phyloP scores from a whole-genome alignment of 2,888 invertebrate species.

The Salticus scenicus region DNA sequence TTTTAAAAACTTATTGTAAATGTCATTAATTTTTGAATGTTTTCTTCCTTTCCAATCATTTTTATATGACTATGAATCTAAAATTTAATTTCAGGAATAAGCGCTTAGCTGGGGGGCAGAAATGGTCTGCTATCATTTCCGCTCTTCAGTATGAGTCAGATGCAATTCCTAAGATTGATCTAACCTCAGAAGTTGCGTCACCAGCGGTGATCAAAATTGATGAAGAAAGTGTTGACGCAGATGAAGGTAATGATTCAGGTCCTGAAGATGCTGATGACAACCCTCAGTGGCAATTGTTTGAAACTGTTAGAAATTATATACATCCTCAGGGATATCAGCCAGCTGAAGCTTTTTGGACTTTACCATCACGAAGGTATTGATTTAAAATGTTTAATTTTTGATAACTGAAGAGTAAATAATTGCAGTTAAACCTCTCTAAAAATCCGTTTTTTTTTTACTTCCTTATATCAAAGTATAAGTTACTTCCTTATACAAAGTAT shows the following conservation, averaged over 20 bases:
- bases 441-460: no score
- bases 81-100: conserved; percentile 76
- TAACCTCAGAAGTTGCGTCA: conserved; percentile 71
- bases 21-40: no score
- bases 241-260: conserved; percentile 77
- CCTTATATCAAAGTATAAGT: no score
- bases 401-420: no score
- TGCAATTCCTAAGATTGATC: conserved; percentile 55
- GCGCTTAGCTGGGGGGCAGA: conserved; percentile 77
- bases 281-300: conserved; percentile 93
- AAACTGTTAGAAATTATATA: conserved; percentile 80
- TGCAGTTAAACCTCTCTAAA: no score
- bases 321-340: conserved; percentile 82
- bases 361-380: conserved; percentile 83
- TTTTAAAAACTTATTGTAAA: no score
- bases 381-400: neutral
- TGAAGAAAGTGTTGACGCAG: conserved; percentile 74
- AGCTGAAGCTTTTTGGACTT: conserved; percentile 93
- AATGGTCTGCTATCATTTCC: conserved; percentile 80
- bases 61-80: no score
- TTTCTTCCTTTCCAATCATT: no score
- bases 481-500: no score
- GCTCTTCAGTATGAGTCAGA: conserved; percentile 78
- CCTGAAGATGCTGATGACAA: conserved; percentile 80
- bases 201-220: conserved; percentile 70